A percentile compares a stretch with the other conserved stretches of the same genome.
phyloP scores from a whole-genome alignment of 1,140 invertebrate genomes.

The Neoseiulus cucumeris region DNA sequence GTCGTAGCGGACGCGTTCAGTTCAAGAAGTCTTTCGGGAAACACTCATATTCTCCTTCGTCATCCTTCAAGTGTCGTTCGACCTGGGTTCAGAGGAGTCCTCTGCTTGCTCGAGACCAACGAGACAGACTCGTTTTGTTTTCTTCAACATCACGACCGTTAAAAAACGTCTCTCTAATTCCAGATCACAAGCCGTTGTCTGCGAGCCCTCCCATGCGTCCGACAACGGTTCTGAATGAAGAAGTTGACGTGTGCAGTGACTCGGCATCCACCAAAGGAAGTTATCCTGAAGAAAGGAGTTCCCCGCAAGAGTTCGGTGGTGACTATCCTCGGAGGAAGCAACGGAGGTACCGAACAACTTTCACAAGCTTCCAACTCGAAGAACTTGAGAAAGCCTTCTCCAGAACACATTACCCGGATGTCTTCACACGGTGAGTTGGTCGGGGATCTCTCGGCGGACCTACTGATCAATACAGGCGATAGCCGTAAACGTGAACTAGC shows the following conservation, averaged over 20 bases:
- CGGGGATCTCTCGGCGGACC: too few relatives aligned
- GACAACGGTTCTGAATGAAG: background rate
- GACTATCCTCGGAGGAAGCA: slow-evolving; percentile 21
- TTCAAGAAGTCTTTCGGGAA: too few relatives aligned
- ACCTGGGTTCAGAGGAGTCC: too few relatives aligned
- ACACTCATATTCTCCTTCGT: too few relatives aligned
- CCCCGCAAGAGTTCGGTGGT: slow-evolving; percentile 13
- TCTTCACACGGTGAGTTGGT: slow-evolving; percentile 29
- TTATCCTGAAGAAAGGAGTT: background rate
- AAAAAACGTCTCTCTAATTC: background rate
- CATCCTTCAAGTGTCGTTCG: too few relatives aligned
- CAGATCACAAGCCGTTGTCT: background rate
- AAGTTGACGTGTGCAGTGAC: background rate
- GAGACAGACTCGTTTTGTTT: too few relatives aligned
- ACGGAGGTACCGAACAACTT: slow-evolving; percentile 26
- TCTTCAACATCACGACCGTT: too few relatives aligned
- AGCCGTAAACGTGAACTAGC: too few relatives aligned
- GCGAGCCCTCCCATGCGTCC: background rate
- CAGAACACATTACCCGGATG: slow-evolving; percentile 33
- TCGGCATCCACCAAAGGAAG: background rate
- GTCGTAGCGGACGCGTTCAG: too few relatives aligned
- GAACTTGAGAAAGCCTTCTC: slow-evolving; percentile 33
- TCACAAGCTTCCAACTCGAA: slow-evolving; percentile 28
- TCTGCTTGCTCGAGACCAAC: too few relatives aligned
- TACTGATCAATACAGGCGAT: too few relatives aligned